A percentile compares a stretch with the other conserved stretches of the same genome.
Conservation (phyloP, 1,140 invertebrate genomes). For the Tetramorium simillimum region DNA sequence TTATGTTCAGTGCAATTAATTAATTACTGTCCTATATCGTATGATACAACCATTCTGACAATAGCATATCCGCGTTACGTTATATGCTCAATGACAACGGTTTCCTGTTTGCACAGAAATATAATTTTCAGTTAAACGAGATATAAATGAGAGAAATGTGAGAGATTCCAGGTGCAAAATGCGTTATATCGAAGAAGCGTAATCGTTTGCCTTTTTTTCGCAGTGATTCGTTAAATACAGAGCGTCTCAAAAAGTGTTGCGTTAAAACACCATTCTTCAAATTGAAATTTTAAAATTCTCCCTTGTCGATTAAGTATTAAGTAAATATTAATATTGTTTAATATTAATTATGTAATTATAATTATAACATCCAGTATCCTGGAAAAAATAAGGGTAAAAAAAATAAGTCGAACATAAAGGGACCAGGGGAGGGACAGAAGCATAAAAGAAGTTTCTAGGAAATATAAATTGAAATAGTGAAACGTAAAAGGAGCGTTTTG, state of each 20-base stretch:
- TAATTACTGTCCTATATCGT: conserved; percentile 14
- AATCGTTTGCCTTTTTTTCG: conserved; percentile 38
- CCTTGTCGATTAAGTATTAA: not conserved
- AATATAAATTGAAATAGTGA: no score
- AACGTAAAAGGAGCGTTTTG: no score
- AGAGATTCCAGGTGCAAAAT: conserved; percentile 31
- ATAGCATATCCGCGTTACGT: not conserved
- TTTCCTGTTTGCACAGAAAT: not conserved
- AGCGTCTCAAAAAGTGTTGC: conserved; percentile 33
- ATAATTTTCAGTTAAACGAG: conserved; percentile 8
- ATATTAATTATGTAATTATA: not conserved
- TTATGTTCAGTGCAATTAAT: conserved; percentile 33
- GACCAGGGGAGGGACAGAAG: no score
- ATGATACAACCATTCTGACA: conserved; percentile 11
- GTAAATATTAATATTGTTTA: not conserved
- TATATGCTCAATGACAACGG: not conserved
- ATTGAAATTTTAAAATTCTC: not conserved
- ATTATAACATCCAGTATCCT: not conserved
- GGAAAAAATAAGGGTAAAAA: no score
- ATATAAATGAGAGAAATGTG: conserved; percentile 23
- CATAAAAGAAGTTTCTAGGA: no score
- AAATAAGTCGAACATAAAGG: no score
- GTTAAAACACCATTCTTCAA: not conserved
- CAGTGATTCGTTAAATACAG: conserved; percentile 54
- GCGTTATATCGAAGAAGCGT: conserved; percentile 34